Percentiles rank a stretch among this genome's conserved stretches.
Conservation (phyloP, 1,140 invertebrate species). For the Argopecten irradians region DNA sequence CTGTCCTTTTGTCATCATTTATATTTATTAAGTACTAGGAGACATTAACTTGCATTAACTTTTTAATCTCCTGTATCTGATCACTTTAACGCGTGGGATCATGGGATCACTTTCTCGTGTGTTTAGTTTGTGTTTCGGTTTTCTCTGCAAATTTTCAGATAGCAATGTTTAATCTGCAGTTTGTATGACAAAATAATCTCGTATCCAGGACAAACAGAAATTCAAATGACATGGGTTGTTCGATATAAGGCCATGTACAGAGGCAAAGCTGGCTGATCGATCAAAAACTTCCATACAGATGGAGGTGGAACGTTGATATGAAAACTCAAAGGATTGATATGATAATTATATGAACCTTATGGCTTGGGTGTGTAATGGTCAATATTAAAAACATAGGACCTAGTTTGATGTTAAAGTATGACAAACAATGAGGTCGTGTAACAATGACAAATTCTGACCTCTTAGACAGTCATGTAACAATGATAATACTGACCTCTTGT, state of each 20-base stretch:
- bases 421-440: too few relatives aligned
- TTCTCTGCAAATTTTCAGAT: background rate
- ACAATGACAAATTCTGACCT: too few relatives aligned
- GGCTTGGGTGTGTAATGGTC: too few relatives aligned
- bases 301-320: background rate
- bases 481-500: too few relatives aligned
- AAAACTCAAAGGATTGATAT: background rate
- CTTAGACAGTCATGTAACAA: too few relatives aligned
- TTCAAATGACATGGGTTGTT: background rate
- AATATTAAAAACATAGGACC: too few relatives aligned
- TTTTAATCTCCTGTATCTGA: too few relatives aligned
- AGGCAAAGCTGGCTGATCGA: background rate
- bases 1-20: too few relatives aligned
- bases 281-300: background rate
- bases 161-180: background rate
- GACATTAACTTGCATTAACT: too few relatives aligned
- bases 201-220: background rate
- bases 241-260: background rate
- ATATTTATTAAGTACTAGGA: too few relatives aligned
- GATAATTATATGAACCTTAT: too few relatives aligned
- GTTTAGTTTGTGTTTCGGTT: background rate
- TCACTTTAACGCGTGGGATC: background rate
- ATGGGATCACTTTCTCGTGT: background rate
- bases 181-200: background rate
- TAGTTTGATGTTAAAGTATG: too few relatives aligned